Conservation (phyloP, 2,113 vertebrate species). For the Ameiurus melas region DNA sequence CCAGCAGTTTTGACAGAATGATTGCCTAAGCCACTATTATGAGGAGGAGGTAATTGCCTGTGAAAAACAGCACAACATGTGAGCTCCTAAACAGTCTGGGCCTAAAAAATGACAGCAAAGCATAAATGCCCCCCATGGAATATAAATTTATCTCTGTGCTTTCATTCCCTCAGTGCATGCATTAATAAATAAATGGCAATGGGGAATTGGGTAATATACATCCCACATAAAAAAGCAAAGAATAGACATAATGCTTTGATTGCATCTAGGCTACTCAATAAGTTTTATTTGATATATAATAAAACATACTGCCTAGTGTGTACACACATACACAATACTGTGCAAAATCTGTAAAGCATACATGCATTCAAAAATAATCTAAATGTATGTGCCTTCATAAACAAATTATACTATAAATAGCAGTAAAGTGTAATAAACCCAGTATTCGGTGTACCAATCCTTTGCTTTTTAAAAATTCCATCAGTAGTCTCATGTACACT, state of each 20-base stretch:
- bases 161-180: conserved; percentile 20
- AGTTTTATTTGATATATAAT: too few species aligned
- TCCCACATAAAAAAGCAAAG: neutral
- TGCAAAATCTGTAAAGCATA: too few species aligned
- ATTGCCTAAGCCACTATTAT: conserved; percentile 40
- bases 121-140: conserved; percentile 20
- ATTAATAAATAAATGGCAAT: conserved; percentile 14
- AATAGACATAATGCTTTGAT: neutral
- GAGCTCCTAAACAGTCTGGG: conserved; percentile 33
- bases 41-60: conserved; percentile 51
- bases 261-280: neutral
- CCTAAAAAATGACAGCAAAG: conserved; percentile 22
- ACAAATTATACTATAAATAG: too few species aligned
- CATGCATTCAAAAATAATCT: too few species aligned
- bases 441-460: too few species aligned
- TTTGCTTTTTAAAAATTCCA: too few species aligned
- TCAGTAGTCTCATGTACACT: too few species aligned
- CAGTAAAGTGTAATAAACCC: too few species aligned
- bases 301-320: too few species aligned
- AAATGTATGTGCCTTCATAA: too few species aligned
- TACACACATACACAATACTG: too few species aligned
- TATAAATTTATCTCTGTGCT: conserved; percentile 35
- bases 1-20: conserved; percentile 32
- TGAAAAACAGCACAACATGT: conserved; percentile 39
- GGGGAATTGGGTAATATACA: neutral